Base-by-base conservation (phyloP, 2,113 vertebrate species). In the Podocnemis expansa region DNA sequence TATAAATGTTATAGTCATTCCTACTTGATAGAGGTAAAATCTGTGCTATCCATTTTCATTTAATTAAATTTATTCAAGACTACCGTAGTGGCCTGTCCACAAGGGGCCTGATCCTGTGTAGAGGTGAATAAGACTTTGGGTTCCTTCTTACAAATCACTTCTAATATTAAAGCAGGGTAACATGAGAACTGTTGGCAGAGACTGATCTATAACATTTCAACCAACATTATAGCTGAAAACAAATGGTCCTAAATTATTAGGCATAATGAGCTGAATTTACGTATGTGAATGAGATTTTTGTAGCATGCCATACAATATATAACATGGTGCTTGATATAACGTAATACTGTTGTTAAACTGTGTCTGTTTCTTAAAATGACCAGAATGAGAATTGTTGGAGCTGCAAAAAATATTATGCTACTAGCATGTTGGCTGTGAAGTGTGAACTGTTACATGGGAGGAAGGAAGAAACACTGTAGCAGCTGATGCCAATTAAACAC, bases 401-500 rank as follows among this genome's bases (percentile, higher is more conserved):
- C 10, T 76, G 45, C 5, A 91, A 88, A 63, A 96, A 89, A 93
- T 89, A 89, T 34, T 43, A 1, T 91, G 49, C 60, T 89, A 8
- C 56, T 19, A 82, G 24, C 25, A 75, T 29, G 3, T 81, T 6
- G 60, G 22, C 29, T n/a, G 34, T 5, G 34, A 67, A n/a, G 14
- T 60, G 56, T 58, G 58, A 60, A 31, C 34, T 63, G 31, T 63
- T 31, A 63, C 12, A 14, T n/a, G 60, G 60, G 16, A 67, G 29
- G 63, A 67, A 10, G 63, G 14, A 67, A 67, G n/a, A 67, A 34
- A 31, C 34, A 67, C 13, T 8, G 2, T 4, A 67, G 34, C 34
- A 67, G 63, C 63, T 67, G 63, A 67, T 34, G n/a, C 34, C 14
- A n/a, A 67, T 9, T 67, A n/a, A 38, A 8, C 14, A 38, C 7